Evolutionary conservation across 53 echinoderm and acorn worm species (phyloP).

Genomic region (Zoroaster sp.): DNA sequence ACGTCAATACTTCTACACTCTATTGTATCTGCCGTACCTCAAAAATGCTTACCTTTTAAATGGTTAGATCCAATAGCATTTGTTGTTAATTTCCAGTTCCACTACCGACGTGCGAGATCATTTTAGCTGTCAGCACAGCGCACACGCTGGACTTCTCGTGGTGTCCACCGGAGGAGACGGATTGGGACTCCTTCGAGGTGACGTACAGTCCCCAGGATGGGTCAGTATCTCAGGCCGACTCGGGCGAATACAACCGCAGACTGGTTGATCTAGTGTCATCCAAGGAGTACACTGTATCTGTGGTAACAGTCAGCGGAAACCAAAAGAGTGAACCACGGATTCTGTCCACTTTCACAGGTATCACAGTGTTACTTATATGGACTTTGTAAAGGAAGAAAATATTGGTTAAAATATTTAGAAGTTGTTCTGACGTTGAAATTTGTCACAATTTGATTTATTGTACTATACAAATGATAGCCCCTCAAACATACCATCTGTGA

Average conservation of each 20-base stretch:
- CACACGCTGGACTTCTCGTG: constrained; percentile 26
- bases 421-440: neutral
- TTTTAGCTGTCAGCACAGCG: neutral
- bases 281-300: constrained; percentile 44
- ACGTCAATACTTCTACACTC: no score
- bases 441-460: neutral
- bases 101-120: constrained; percentile 11
- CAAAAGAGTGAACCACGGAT: constrained; percentile 35
- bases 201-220: constrained; percentile 65
- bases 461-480: no score
- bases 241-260: neutral
- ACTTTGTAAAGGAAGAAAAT: no score
- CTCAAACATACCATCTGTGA: no score
- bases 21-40: no score
- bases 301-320: constrained; percentile 49
- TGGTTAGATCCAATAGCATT: neutral
- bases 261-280: constrained; percentile 55
- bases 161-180: neutral
- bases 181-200: constrained; percentile 27
- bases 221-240: neutral
- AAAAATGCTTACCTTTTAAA: neutral
- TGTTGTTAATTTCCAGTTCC: no score
- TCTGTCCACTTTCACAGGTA: neutral
- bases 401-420: neutral
- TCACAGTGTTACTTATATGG: no score